These are phyloP conservation scores for Sphaerophoria rueppellii DNA, from an alignment of 2,888 invertebrate genomes.

Conservation along the genomic window DNA sequence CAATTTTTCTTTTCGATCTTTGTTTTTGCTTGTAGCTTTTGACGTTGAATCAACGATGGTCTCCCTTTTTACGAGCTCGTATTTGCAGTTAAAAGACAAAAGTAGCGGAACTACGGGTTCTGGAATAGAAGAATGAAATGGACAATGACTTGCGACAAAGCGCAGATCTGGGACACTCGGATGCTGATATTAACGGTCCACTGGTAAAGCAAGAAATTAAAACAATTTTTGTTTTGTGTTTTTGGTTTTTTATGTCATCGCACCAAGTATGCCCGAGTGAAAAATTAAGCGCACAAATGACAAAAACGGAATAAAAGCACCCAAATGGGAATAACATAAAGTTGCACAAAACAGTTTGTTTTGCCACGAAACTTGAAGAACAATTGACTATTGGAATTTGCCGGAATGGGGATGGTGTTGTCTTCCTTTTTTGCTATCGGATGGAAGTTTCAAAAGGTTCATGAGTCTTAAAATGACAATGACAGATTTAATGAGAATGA, in stretches of 20 bases:
- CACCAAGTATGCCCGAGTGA: not conserved
- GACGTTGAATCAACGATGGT: slow-evolving; percentile 32
- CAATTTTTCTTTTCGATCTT: slow-evolving; percentile 13
- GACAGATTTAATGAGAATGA: no score
- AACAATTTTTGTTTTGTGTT: slow-evolving; percentile 18
- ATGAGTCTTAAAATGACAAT: no score
- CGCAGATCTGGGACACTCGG: slow-evolving; percentile 70
- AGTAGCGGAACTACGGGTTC: slow-evolving; percentile 35
- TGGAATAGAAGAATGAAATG: slow-evolving; percentile 39
- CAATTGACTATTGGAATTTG: not conserved
- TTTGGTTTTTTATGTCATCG: not conserved
- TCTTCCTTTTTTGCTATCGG: no score
- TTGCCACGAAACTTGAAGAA: not conserved
- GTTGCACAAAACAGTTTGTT: slow-evolving; percentile 23
- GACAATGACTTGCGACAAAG: slow-evolving; percentile 69
- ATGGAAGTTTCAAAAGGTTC: no score
- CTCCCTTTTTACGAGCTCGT: slow-evolving; percentile 38
- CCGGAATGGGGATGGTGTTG: no score
- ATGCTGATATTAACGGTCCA: slow-evolving; percentile 72
- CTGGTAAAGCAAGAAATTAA: slow-evolving; percentile 62
- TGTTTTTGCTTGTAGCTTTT: slow-evolving; percentile 19
- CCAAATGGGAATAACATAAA: slow-evolving; percentile 33
- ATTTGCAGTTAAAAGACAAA: slow-evolving; percentile 50
- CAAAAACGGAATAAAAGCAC: slow-evolving; percentile 24
- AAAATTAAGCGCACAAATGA: slow-evolving; percentile 29